Evolutionary conservation across 64 coral and sea anemone species (phyloP).

Genomic region (Montipora cactus): DNA sequence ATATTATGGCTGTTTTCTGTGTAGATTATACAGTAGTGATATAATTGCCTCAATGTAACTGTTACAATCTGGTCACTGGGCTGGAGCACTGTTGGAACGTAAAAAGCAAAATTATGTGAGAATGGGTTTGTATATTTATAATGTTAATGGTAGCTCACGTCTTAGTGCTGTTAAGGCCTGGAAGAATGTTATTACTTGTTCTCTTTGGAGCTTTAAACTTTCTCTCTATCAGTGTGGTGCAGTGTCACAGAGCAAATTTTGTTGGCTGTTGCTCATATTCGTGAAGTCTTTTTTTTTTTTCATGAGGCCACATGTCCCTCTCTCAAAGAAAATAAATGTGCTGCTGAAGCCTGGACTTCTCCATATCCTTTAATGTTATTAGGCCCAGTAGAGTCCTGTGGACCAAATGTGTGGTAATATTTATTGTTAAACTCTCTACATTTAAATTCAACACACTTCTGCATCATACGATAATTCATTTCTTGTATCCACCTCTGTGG

Average conservation of each 20-base stretch:
- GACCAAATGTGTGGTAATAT: too few relatives aligned
- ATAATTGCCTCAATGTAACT: conserved; percentile 60
- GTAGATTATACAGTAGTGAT: neutral
- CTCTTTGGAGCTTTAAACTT: conserved; percentile 42
- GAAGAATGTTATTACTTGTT: conserved; percentile 22
- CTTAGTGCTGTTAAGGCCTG: conserved; percentile 60
- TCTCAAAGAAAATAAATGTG: conserved; percentile 33
- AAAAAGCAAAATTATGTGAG: neutral
- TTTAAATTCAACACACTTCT: neutral
- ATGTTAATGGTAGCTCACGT: conserved; percentile 5
- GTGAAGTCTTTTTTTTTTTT: conserved; percentile 32
- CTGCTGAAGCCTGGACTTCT: conserved; percentile 43
- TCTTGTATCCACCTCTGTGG: neutral
- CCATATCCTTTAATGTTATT: conserved; percentile 37
- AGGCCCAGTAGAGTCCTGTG: conserved; percentile 22
- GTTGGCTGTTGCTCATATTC: conserved; percentile 63
- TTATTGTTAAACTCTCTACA: too few relatives aligned
- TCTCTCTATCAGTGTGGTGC: conserved; percentile 20
- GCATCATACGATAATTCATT: neutral
- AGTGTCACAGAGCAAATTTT: conserved; percentile 39
- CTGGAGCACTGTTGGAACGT: conserved; percentile 21
- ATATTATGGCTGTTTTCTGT: neutral
- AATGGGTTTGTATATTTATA: neutral
- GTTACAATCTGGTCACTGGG: conserved; percentile 51
- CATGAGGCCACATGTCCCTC: neutral